phyloP scores from a whole-genome alignment of 1,140 invertebrate genomes.

The Cepaea nemoralis region DNA sequence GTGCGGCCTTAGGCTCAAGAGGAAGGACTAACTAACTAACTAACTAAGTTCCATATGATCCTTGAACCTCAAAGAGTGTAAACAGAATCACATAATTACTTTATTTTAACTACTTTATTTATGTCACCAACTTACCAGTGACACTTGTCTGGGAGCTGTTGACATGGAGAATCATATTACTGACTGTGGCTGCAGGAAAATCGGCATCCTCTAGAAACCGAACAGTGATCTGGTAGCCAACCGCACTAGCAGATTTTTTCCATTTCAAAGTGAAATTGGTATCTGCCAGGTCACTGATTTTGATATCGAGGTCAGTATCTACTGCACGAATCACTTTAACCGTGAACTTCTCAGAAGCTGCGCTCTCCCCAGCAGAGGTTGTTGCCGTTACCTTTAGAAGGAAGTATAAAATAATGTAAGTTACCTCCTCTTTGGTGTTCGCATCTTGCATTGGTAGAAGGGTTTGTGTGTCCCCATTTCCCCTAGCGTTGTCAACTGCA shows the following conservation, averaged over 20 bases:
- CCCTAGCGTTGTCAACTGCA: no score
- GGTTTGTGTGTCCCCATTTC: no score
- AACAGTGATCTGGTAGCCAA: slow-evolving; percentile 1
- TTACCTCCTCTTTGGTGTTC: no score
- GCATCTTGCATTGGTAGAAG: no score
- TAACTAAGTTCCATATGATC: no score
- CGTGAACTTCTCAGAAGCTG: not conserved
- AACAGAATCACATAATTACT: no score
- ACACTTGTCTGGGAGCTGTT: slow-evolving; percentile 7
- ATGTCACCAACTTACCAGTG: not conserved
- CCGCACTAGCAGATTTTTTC: not conserved
- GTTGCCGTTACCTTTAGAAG: slow-evolving; percentile 1
- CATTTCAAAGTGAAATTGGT: not conserved
- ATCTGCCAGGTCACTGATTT: not conserved
- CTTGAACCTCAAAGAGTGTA: no score
- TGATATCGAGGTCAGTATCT: not conserved
- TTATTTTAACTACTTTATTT: no score
- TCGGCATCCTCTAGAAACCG: not conserved
- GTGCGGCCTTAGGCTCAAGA: no score
- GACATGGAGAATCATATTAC: not conserved
- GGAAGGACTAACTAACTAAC: no score
- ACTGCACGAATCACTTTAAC: not conserved
- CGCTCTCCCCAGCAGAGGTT: not conserved
- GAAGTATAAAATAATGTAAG: no score
- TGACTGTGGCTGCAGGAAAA: not conserved